Conservation (phyloP, 2,888 invertebrate genomes). For the Cerceris ruficornis region DNA sequence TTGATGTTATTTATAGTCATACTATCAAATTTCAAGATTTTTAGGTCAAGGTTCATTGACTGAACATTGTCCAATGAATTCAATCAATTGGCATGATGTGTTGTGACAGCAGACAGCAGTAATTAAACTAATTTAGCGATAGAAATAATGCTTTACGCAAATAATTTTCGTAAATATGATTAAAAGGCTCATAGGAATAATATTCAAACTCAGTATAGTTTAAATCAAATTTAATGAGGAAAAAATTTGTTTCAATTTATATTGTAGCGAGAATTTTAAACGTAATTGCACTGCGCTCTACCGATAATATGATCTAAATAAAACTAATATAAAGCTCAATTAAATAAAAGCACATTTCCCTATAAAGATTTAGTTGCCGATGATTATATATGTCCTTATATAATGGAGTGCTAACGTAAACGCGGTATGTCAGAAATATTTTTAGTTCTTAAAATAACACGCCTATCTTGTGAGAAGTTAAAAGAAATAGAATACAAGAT, state of each 20-base stretch:
- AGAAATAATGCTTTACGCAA: not conserved
- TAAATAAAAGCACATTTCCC: slow-evolving; percentile 25
- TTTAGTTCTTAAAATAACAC: slow-evolving; percentile 42
- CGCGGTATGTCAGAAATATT: slow-evolving; percentile 54
- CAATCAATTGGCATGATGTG: slow-evolving; percentile 40
- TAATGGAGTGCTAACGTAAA: slow-evolving; percentile 68
- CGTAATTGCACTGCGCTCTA: slow-evolving; percentile 20
- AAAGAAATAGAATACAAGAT: slow-evolving; percentile 7
- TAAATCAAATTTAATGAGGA: no score
- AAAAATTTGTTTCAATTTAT: not conserved
- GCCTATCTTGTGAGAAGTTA: slow-evolving; percentile 10
- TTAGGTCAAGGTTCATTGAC: slow-evolving; percentile 67
- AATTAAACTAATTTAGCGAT: not conserved
- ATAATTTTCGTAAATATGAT: not conserved
- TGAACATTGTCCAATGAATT: slow-evolving; percentile 57
- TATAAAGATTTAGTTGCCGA: slow-evolving; percentile 16
- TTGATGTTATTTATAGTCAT: slow-evolving; percentile 49
- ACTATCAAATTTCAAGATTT: slow-evolving; percentile 57
- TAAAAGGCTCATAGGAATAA: not conserved
- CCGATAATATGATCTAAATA: not conserved
- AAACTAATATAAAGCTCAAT: slow-evolving; percentile 1
- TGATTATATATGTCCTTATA: slow-evolving; percentile 66
- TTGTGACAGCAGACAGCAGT: slow-evolving; percentile 16
- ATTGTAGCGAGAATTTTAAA: slow-evolving; percentile 5
- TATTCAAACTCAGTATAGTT: no score